Percentiles rank a stretch among this genome's conserved stretches.
phyloP scores from a whole-genome alignment of 2,888 invertebrate genomes.

The Callyntrura sp. region DNA sequence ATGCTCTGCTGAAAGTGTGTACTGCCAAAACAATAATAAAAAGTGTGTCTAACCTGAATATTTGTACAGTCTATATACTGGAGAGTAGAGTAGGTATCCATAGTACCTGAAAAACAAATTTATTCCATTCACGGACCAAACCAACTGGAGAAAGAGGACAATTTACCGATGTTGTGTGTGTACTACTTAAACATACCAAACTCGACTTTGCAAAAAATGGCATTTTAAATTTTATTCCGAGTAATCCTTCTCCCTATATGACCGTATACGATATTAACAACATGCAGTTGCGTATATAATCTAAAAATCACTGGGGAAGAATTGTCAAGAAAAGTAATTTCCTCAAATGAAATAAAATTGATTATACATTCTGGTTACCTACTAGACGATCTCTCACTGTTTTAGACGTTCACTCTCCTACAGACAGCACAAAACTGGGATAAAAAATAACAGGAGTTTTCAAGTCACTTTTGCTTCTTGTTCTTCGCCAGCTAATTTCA shows the following conservation, averaged over 20 bases:
- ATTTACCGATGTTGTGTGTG: constrained; percentile 3
- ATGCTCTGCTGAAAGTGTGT: too few relatives aligned
- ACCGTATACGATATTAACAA: neutral
- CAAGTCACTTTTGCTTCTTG: constrained; percentile 3
- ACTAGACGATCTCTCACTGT: neutral
- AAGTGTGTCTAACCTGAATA: too few relatives aligned
- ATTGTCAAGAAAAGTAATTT: constrained; percentile 28
- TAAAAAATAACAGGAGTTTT: neutral
- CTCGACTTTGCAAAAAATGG: constrained; percentile 4
- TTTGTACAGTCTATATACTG: too few relatives aligned
- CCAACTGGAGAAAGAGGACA: neutral
- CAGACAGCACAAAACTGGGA: neutral
- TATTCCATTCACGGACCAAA: neutral
- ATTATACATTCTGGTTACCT: too few relatives aligned
- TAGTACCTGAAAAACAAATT: neutral
- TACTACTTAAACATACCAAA: neutral
- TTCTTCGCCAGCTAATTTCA: constrained; percentile 26
- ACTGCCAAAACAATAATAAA: too few relatives aligned
- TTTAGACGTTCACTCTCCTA: neutral
- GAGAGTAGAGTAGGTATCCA: too few relatives aligned
- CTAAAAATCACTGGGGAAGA: neutral
- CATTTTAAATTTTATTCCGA: neutral
- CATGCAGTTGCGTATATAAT: neutral
- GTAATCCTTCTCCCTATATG: neutral
- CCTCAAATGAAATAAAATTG: neutral